Percentiles rank a stretch among this genome's conserved stretches.
Conservation (phyloP, 2,113 vertebrate species). For the Saimiri boliviensis region DNA sequence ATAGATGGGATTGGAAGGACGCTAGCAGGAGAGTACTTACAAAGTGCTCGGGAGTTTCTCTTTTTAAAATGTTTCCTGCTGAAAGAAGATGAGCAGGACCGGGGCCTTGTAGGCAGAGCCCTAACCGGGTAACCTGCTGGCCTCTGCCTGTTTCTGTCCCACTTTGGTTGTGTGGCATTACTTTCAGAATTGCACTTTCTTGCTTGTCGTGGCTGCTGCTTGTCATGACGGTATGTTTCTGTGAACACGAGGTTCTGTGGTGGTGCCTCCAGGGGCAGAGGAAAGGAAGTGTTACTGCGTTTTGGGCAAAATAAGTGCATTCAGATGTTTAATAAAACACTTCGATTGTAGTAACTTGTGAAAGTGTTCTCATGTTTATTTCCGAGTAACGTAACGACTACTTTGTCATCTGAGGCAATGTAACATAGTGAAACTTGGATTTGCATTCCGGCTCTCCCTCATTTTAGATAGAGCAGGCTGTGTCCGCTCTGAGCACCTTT, state of each 20-base stretch:
- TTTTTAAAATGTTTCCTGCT: neutral
- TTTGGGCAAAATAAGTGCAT: conserved; percentile 17
- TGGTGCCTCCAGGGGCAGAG: neutral
- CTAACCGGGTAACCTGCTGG: neutral
- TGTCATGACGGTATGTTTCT: neutral
- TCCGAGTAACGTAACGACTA: neutral
- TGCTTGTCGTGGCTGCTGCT: no score
- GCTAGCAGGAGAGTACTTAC: neutral
- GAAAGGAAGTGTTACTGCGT: neutral
- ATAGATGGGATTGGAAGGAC: neutral
- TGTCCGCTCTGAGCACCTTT: neutral
- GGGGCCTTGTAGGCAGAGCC: neutral
- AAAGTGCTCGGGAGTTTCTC: neutral
- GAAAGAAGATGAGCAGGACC: neutral
- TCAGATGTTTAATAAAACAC: conserved; percentile 58
- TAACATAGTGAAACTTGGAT: neutral
- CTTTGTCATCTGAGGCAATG: neutral
- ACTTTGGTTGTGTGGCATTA: neutral
- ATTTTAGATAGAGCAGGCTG: neutral
- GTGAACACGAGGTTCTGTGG: neutral
- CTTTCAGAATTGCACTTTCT: conserved; percentile 47
- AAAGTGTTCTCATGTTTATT: neutral
- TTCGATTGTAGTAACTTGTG: neutral
- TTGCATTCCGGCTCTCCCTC: neutral
- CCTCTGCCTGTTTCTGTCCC: neutral